Percentiles rank a stretch among this genome's conserved stretches.
phyloP scores from a whole-genome alignment of 2,113 vertebrate genomes.

The Daphoenositta chrysoptera region DNA sequence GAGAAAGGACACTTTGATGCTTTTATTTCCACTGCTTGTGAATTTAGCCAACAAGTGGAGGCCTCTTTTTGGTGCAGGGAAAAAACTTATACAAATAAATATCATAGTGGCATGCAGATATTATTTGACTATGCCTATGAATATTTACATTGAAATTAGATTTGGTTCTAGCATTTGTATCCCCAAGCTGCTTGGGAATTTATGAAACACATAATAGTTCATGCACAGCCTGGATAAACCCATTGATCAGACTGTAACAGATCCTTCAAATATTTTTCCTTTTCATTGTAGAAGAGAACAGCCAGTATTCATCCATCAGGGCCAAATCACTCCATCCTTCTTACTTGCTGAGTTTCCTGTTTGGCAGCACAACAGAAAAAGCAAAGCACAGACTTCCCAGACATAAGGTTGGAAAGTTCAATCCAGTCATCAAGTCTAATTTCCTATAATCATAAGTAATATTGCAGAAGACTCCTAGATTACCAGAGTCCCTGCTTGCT shows the following conservation, averaged over 20 bases:
- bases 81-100: not conserved
- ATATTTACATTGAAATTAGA: constrained; percentile 20
- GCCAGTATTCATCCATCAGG: not conserved
- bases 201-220: not conserved
- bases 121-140: not conserved
- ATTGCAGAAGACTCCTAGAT: not conserved
- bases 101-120: not conserved
- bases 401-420: not conserved
- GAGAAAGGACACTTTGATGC: not conserved
- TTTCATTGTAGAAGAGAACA: not conserved
- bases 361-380: not conserved
- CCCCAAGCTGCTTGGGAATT: not conserved
- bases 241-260: not conserved
- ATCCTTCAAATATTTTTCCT: not conserved
- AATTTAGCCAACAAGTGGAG: not conserved
- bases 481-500: not conserved
- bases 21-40: not conserved
- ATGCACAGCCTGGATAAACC: not conserved
- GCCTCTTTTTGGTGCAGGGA: not conserved
- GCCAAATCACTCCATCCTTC: not conserved
- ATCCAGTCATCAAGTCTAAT: not conserved
- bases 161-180: not conserved
- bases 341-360: not conserved
- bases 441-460: not conserved
- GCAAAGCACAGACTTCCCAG: not conserved